Base-by-base conservation (phyloP, 2,797 vertebrate species). In the Hylomyscus alleni region DNA sequence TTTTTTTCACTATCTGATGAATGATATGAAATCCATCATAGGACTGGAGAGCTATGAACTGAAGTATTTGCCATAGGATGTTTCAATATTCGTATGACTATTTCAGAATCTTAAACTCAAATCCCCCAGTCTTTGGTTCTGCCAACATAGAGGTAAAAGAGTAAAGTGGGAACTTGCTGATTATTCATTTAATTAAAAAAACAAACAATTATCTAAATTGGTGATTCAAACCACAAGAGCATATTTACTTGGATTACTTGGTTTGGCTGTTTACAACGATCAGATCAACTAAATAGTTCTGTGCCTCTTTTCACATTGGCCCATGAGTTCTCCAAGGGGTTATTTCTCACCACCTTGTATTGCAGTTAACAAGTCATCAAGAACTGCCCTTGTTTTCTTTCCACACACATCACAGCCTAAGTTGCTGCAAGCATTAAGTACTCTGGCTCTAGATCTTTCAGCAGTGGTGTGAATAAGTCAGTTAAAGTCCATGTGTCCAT, bases 111-210 rank as follows among this genome's bases (percentile, higher is more conserved):
- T 95, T 89, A 94, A 93, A 80, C 24, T 78, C 82, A 95, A 56
- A 93, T 77, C 13, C 47, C 86, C 73, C 72, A 96, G 67, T 69
- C 40, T 85, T 93, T 96, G 73, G 14, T 17, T 96, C 72, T 95
- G 37, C 62, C 62, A 94, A 87, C 65, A 81, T 19, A 82, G 24
- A 12, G 17, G 3, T 14, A 67, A 52, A 86, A 92, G 19, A 75
- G n/a, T 85, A 60, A 86, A 95, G 84, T 78, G 1, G 67, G 94
- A 92, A 90, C 92, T 95, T 93, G 62, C 82, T 98, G 96, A 96
- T 97, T 97, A 97, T 94, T 97, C 95, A 97, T 97, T 95, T 97
- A 97, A 97, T 98, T 97, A 95, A 96, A 97, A 96, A 97, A 96
- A 92, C 90, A 98, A 96, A 97, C 93, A 97, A 97, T 96, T 97